Conservation (phyloP, 2,797 vertebrate genomes). For the Sebastolobus alascanus region DNA sequence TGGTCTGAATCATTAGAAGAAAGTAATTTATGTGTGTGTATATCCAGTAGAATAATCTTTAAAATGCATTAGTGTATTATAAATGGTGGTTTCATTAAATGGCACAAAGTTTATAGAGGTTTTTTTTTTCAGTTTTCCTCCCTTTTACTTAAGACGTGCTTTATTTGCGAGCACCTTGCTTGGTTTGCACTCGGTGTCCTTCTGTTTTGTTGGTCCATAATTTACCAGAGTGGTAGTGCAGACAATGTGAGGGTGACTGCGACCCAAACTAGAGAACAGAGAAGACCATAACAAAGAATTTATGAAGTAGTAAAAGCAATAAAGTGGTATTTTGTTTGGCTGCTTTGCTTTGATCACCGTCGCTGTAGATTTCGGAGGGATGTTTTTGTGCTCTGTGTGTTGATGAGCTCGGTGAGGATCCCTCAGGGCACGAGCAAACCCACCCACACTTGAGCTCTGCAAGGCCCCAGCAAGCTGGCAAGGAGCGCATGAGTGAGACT, state of each 20-base stretch:
- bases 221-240: slow-evolving; percentile 19
- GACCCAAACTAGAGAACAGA: slow-evolving; percentile 11
- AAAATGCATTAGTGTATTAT: not conserved
- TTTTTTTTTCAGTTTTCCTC: not conserved
- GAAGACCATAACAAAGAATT: slow-evolving; percentile 25
- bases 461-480: slow-evolving; percentile 20
- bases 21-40: not conserved
- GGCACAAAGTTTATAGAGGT: not conserved
- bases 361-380: slow-evolving; percentile 26
- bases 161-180: not conserved
- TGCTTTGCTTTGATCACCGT: slow-evolving; percentile 43
- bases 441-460: slow-evolving; percentile 54
- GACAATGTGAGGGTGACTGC: slow-evolving; percentile 4
- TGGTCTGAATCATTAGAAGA: not conserved
- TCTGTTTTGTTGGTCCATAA: slow-evolving; percentile 10
- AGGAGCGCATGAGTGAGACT: slow-evolving; percentile 10
- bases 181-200: slow-evolving; percentile 6
- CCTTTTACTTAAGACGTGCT: not conserved
- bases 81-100: not conserved
- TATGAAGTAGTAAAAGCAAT: slow-evolving; percentile 36
- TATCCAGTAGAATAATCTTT: not conserved
- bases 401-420: slow-evolving; percentile 35
- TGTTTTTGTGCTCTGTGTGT: slow-evolving; percentile 40
- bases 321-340: slow-evolving; percentile 45
- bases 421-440: slow-evolving; percentile 50